Percentiles rank a stretch among this genome's conserved stretches.
These are phyloP conservation scores for Mythimna lalbum DNA, from an alignment of 2,888 invertebrate species.

Conservation along the genomic window DNA sequence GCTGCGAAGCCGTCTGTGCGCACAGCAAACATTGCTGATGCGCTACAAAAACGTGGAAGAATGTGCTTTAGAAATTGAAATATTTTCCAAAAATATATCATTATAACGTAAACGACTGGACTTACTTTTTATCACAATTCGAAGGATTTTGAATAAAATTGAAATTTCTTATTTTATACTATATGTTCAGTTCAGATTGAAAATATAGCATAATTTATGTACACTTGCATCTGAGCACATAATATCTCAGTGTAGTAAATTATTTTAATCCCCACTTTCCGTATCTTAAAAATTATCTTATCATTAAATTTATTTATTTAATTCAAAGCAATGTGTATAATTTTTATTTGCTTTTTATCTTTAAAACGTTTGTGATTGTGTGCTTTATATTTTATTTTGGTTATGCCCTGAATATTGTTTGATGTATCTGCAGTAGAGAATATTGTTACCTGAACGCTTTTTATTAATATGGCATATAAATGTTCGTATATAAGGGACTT, in stretches of 20 bases:
- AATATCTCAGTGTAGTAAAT: conserved; percentile 5
- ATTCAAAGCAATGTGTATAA: not conserved
- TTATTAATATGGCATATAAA: not conserved
- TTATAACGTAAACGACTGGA: no score
- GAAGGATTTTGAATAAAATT: not conserved
- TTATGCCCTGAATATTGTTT: conserved; percentile 16
- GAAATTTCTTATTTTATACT: not conserved
- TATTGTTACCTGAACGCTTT: conserved; percentile 14
- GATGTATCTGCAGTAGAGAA: not conserved
- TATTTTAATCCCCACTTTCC: not conserved
- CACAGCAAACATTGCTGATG: no score
- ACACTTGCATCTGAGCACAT: not conserved
- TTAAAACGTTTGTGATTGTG: not conserved
- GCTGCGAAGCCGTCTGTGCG: no score
- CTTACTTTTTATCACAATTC: not conserved
- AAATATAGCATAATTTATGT: not conserved
- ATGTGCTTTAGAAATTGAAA: not conserved
- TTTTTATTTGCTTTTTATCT: conserved; percentile 22
- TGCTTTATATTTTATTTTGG: conserved; percentile 12
- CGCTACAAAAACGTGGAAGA: no score
- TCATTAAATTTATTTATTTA: conserved; percentile 17
- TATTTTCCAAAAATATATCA: not conserved
- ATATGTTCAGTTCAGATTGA: not conserved
- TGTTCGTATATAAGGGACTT: conserved; percentile 8
- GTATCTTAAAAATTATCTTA: conserved; percentile 7